Conservation (phyloP, 2,113 vertebrate species). For the Gulo gulo region DNA sequence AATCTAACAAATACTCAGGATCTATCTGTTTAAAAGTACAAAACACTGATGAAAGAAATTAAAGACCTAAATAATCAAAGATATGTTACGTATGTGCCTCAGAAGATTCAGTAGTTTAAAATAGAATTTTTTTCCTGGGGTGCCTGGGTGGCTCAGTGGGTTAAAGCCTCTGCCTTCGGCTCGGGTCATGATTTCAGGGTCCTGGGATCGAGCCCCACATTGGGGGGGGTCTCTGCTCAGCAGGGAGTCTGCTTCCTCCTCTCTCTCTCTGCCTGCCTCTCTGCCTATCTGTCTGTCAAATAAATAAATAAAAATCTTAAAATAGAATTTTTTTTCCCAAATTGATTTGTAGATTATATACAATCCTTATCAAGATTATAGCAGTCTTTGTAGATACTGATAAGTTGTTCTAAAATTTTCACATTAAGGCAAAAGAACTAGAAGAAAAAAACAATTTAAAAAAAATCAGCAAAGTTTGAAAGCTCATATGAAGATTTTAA, state of each 20-base stretch:
- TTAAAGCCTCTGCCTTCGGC: too few relatives aligned
- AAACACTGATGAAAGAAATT: background rate
- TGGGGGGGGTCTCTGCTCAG: too few relatives aligned
- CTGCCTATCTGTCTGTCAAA: too few relatives aligned
- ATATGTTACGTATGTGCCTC: background rate
- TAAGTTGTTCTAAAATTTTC: background rate
- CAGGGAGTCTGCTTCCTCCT: too few relatives aligned
- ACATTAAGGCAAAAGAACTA: background rate
- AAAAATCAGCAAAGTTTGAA: background rate
- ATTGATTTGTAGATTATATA: background rate
- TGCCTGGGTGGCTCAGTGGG: too few relatives aligned
- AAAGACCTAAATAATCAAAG: background rate
- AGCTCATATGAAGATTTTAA: background rate
- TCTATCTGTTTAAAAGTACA: background rate
- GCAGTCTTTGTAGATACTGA: background rate
- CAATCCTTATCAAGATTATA: background rate
- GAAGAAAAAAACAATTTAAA: background rate
- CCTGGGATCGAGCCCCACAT: too few relatives aligned
- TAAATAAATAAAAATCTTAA: too few relatives aligned
- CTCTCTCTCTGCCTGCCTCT: too few relatives aligned
- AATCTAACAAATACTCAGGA: background rate
- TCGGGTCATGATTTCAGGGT: too few relatives aligned
- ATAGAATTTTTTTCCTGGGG: background rate
- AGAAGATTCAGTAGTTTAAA: background rate
- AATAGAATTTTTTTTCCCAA: background rate